A percentile compares a stretch with the other conserved stretches of the same genome.
Evolutionary conservation across 2,888 invertebrate genomes (phyloP).

Genomic region (Ormia ochracea): DNA sequence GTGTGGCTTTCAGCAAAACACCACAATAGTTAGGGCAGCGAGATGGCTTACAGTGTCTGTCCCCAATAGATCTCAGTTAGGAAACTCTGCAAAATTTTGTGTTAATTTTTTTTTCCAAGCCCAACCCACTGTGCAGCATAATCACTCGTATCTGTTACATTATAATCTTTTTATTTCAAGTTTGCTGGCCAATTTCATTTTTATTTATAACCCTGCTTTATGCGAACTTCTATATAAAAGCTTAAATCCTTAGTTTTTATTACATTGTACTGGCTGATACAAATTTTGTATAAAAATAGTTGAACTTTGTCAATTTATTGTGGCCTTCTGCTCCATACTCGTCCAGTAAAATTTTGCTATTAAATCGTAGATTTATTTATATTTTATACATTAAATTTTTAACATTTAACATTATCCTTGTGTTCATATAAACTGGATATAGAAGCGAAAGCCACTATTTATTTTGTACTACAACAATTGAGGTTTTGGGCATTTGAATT

Average conservation of each 20-base stretch:
- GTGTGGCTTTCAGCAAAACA: background rate
- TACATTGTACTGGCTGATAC: background rate
- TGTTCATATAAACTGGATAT: background rate
- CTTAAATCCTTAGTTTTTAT: constrained; percentile 3
- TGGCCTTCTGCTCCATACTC: background rate
- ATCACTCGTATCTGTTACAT: constrained; percentile 8
- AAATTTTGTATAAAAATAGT: background rate
- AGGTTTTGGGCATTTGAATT: constrained; percentile 1
- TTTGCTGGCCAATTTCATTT: constrained; percentile 18
- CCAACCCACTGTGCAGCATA: background rate
- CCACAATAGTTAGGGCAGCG: no score
- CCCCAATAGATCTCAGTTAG: no score
- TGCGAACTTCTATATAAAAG: constrained; percentile 21
- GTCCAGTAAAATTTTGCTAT: background rate
- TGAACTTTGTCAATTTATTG: background rate
- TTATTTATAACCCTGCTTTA: constrained; percentile 20
- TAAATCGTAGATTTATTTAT: background rate
- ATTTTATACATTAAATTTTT: background rate
- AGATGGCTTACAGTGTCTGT: no score
- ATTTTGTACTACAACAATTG: constrained; percentile 5
- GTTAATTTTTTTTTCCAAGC: background rate
- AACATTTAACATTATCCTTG: background rate
- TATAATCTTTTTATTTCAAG: background rate
- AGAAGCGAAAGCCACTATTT: background rate
- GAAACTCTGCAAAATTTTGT: no score